Evolutionary conservation across 1,140 invertebrate genomes (phyloP).

Genomic region (Thereuonema tuberculata): DNA sequence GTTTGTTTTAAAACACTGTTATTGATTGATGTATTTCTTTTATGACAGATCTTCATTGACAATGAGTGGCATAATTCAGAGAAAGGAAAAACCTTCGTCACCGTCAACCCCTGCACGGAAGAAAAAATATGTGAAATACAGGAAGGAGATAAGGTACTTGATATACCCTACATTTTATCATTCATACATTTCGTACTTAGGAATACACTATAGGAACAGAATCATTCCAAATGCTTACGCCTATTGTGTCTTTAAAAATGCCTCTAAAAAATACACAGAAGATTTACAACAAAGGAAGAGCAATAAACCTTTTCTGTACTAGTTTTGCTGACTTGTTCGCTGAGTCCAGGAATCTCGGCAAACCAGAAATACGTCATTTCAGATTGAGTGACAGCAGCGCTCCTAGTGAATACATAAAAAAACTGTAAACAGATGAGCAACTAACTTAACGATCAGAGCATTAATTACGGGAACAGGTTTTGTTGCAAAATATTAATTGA

Average conservation of each 20-base stretch:
- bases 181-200: not conserved
- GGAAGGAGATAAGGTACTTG: conserved; percentile 46
- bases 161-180: not conserved
- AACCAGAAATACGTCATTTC: too few relatives aligned
- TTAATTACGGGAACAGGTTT: too few relatives aligned
- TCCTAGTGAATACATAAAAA: too few relatives aligned
- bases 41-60: conserved; percentile 75
- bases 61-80: conserved; percentile 75
- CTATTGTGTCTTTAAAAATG: too few relatives aligned
- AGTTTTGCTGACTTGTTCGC: too few relatives aligned
- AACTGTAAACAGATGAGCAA: too few relatives aligned
- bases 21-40: conserved; percentile 15
- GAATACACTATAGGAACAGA: not conserved
- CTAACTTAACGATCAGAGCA: too few relatives aligned
- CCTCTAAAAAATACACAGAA: too few relatives aligned
- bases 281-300: not conserved
- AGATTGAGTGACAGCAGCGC: too few relatives aligned
- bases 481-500: too few relatives aligned
- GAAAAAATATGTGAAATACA: conserved; percentile 60
- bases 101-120: conserved; percentile 64
- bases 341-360: too few relatives aligned
- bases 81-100: conserved; percentile 42
- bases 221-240: not conserved
- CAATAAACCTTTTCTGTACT: not conserved
- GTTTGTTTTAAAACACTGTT: too few relatives aligned